Evolutionary conservation across 1,140 invertebrate genomes (phyloP).

Genomic region (Anthonomus grandis): DNA sequence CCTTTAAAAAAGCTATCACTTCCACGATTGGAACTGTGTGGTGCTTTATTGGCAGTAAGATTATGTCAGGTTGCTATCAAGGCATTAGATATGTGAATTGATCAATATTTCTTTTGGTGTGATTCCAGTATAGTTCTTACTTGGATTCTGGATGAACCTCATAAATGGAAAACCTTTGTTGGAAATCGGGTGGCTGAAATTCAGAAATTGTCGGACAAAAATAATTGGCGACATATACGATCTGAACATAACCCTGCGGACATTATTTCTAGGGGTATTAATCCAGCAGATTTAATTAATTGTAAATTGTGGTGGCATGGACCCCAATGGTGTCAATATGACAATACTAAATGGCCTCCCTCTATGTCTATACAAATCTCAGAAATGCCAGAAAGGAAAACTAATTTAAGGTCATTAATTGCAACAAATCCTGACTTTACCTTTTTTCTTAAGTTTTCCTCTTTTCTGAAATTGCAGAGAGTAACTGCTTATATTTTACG

Average conservation of each 20-base stretch:
- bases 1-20: conserved; percentile 4
- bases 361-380: no score
- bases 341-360: no score
- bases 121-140: conserved; percentile 4
- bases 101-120: conserved; percentile 5
- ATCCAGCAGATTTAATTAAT: conserved; percentile 25
- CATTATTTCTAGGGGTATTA: background rate
- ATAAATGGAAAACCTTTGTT: conserved; percentile 1
- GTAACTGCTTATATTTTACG: background rate
- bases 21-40: conserved; percentile 4
- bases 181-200: conserved; percentile 46
- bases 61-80: conserved; percentile 4
- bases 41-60: conserved; percentile 1
- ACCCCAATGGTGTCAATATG: background rate
- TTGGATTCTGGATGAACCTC: conserved; percentile 1
- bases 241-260: background rate
- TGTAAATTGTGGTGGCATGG: conserved; percentile 9
- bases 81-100: background rate
- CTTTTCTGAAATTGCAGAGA: no score
- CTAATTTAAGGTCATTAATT: background rate
- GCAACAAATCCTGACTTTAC: background rate
- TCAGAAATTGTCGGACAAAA: conserved; percentile 24
- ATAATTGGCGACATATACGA: conserved; percentile 47
- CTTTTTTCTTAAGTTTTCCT: no score
- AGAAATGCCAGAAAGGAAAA: no score